phyloP scores from a whole-genome alignment of 2,888 invertebrate genomes.

The Chrysodeixis includens region DNA sequence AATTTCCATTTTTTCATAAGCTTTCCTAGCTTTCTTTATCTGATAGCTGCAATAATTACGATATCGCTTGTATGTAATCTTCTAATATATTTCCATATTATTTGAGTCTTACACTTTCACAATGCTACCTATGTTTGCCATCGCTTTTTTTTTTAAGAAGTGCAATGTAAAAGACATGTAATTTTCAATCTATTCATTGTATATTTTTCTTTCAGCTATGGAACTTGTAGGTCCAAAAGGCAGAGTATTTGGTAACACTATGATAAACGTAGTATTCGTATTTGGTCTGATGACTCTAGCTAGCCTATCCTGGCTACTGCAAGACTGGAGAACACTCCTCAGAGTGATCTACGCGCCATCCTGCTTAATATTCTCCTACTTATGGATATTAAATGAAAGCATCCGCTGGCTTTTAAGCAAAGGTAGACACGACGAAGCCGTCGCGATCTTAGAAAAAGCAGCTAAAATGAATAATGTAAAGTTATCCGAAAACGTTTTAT shows the following conservation, averaged over 20 bases:
- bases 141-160: too few relatives aligned
- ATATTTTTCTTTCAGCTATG: slow-evolving; percentile 88
- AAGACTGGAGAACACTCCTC: slow-evolving; percentile 92
- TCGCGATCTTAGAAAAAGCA: slow-evolving; percentile 90
- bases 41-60: too few relatives aligned
- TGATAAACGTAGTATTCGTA: slow-evolving; percentile 92
- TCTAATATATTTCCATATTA: too few relatives aligned
- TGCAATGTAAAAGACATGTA: not conserved
- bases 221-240: slow-evolving; percentile 94
- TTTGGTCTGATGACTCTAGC: slow-evolving; percentile 92
- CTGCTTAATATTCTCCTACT: slow-evolving; percentile 90
- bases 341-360: slow-evolving; percentile 92
- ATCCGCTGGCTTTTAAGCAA: slow-evolving; percentile 93
- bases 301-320: slow-evolving; percentile 91
- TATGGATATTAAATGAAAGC: slow-evolving; percentile 93
- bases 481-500: slow-evolving; percentile 79
- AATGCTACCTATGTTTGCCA: too few relatives aligned
- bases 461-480: slow-evolving; percentile 90
- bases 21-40: too few relatives aligned
- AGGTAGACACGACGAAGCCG: slow-evolving; percentile 90
- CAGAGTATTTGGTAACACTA: slow-evolving; percentile 92
- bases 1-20: too few relatives aligned
- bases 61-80: too few relatives aligned
- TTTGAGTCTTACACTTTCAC: too few relatives aligned
- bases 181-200: not conserved